These are phyloP conservation scores for Eledone cirrhosa DNA, from an alignment of 2,888 invertebrate species.

Conservation along the genomic window DNA sequence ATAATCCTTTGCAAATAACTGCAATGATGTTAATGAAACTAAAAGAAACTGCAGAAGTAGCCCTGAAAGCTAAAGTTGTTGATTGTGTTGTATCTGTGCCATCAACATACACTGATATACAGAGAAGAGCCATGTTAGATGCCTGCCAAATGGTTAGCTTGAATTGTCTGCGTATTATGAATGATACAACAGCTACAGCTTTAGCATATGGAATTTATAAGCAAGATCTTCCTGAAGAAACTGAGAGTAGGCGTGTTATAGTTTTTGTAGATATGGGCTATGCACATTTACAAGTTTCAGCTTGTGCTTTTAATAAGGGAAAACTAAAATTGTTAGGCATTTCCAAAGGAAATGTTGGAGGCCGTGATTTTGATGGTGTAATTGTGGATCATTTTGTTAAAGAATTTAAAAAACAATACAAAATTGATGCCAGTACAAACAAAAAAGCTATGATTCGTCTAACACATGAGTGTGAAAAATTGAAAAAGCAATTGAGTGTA, in stretches of 20 bases:
- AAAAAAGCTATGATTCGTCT: slow-evolving; percentile 87
- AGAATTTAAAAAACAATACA: slow-evolving; percentile 87
- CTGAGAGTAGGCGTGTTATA: slow-evolving; percentile 86
- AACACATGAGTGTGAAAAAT: slow-evolving; percentile 90
- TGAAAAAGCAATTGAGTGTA: slow-evolving; percentile 99
- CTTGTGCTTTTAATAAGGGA: slow-evolving; percentile 93
- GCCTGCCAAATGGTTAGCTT: slow-evolving; percentile 91
- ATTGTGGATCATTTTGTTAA: slow-evolving; percentile 88
- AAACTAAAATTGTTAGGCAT: slow-evolving; percentile 89
- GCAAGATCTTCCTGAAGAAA: slow-evolving; percentile 88
- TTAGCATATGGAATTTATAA: slow-evolving; percentile 98
- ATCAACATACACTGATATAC: slow-evolving; percentile 92
- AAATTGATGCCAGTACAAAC: slow-evolving; percentile 81
- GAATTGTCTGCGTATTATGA: slow-evolving; percentile 93
- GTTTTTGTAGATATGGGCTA: slow-evolving; percentile 99
- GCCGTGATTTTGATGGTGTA: slow-evolving; percentile 88
- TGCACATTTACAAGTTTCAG: slow-evolving; percentile 83
- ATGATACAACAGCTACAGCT: slow-evolving; percentile 94
- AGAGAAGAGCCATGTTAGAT: slow-evolving; percentile 89
- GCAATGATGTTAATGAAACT: slow-evolving; percentile 97
- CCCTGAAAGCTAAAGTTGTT: slow-evolving; percentile 86
- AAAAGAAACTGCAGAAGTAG: slow-evolving; percentile 87
- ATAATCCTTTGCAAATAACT: slow-evolving; percentile 87
- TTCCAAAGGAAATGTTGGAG: slow-evolving; percentile 86
- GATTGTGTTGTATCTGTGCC: slow-evolving; percentile 74